Base-by-base conservation (phyloP, 2,797 vertebrate genomes). In the Enteromius thamalakanensis region DNA sequence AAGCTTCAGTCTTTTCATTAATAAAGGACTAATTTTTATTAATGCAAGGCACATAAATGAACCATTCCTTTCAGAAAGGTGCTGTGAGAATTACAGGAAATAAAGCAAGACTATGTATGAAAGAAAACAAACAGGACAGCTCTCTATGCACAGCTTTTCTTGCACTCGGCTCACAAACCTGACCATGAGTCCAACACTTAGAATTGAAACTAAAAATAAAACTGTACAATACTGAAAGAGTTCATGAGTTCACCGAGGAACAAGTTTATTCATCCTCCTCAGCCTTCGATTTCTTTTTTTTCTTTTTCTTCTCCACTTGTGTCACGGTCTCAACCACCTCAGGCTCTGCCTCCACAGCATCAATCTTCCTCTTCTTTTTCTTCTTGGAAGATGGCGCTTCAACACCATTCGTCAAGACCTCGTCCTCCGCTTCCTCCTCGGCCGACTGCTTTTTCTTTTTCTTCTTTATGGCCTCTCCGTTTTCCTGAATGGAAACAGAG, bases 321-420 rank as follows among this genome's bases (percentile, higher is more conserved):
- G 45, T 71, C 0, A 26, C 79, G 37, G 42, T 45, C 42, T 91
- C 90, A 3, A 83, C 87, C 12, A 72, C 84, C 4, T 86, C 74
- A 67, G 37, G 0, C 51, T 89, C 81, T 0, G 80, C 1, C 70
- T 89, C 88, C 19, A 90, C 90, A 0, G 69, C 82, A 0, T 69
- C 83, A 14, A 34, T 65, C 51, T 90, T 91, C 80, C 93, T 92
- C 85, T 93, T 94, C 81, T 94, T 95, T 90, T 94, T 95, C 86
- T 94, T 94, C 19, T 12, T 90, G 0, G 69, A 79, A 0, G 82
- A 26, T 0, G 86, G 60, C 0, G 90, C 90, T 7, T 90, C 88
- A 2, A 78, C 68, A 2, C 86, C 86, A 0, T 87, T 86, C 1
- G 76, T 70, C 10, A 40, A 17, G 0, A 47, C 81, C n/a, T 84